These are phyloP conservation scores for Ciona savignyi DNA, from an alignment of 23 tunicate species.

Conservation along the genomic window DNA sequence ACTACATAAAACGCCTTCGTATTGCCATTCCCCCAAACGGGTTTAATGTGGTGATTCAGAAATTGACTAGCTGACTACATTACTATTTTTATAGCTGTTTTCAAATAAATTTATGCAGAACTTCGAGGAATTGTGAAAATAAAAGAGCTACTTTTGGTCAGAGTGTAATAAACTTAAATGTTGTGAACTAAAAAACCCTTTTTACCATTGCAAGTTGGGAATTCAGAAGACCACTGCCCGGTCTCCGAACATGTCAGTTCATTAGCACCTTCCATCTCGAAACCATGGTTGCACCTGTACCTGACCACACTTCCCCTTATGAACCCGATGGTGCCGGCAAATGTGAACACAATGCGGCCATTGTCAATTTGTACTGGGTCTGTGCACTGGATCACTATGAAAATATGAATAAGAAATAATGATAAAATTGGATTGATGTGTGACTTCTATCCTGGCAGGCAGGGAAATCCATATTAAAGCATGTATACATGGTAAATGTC, in stretches of 20 bases:
- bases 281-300: not conserved
- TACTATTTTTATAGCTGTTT: too few species aligned
- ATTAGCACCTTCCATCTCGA: not conserved
- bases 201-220: not conserved
- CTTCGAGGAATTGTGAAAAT: too few species aligned
- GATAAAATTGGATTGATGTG: not conserved
- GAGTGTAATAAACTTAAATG: too few species aligned
- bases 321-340: not conserved
- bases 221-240: not conserved
- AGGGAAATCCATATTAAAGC: slow-evolving; percentile 39
- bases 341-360: not conserved
- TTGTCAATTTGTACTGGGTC: not conserved
- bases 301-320: not conserved
- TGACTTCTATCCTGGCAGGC: slow-evolving; percentile 47
- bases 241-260: not conserved
- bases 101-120: too few species aligned
- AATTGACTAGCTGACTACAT: too few species aligned
- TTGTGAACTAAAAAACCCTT: too few species aligned
- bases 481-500: too few species aligned
- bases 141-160: too few species aligned
- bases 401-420: too few species aligned
- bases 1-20: too few species aligned
- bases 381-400: not conserved
- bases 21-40: too few species aligned
- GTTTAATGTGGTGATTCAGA: too few species aligned